Evolutionary conservation across 2,888 invertebrate species (phyloP).

Genomic region (Chloroclysta siterata): DNA sequence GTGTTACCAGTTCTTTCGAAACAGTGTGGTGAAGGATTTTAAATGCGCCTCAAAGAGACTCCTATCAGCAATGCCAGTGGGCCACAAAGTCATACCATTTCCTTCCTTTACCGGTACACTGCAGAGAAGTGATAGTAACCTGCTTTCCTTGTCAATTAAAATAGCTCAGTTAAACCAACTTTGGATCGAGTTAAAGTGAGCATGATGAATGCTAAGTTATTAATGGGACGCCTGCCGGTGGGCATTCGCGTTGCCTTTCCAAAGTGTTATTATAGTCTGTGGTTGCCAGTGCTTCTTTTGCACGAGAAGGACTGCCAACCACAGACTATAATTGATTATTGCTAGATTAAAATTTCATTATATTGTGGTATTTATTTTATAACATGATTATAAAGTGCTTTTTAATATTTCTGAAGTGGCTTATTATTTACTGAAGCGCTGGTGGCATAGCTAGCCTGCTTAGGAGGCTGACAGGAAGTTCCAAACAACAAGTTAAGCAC

Average conservation of each 20-base stretch:
- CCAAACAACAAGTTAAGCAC: no score
- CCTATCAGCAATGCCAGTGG: no score
- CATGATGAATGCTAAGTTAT: conserved; percentile 59
- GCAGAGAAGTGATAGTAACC: background rate
- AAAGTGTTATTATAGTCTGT: conserved; percentile 14
- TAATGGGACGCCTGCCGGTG: conserved; percentile 41
- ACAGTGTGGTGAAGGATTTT: no score
- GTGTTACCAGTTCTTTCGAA: no score
- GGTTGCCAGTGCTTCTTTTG: background rate
- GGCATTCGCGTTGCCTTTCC: conserved; percentile 23
- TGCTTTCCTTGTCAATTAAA: conserved; percentile 45
- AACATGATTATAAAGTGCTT: no score
- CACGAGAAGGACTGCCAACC: background rate
- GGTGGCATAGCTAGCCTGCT: no score
- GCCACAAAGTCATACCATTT: no score
- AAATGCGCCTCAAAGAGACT: no score
- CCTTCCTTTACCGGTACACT: background rate
- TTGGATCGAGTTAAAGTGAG: conserved; percentile 58
- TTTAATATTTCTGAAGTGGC: no score
- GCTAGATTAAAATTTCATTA: background rate
- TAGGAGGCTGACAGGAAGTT: no score
- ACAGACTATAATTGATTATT: conserved; percentile 4
- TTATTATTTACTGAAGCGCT: no score
- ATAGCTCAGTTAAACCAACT: conserved; percentile 58
- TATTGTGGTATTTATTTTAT: no score